Conservation (phyloP, 1,140 invertebrate species). For the Muscidifurax raptorellus region DNA sequence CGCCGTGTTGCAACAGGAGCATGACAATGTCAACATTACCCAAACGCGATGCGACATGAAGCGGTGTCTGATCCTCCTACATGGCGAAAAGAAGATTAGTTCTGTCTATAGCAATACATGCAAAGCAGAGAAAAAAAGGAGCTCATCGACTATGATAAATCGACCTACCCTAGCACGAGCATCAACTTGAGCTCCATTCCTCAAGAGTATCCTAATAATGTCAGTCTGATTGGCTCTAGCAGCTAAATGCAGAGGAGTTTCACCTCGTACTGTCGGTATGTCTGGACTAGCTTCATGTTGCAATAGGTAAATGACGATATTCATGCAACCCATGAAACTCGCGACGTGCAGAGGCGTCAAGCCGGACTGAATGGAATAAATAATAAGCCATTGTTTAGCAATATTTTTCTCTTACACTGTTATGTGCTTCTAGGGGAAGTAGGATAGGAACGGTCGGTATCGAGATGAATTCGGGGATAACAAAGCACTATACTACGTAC, state of each 20-base stretch:
- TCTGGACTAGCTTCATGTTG: slow-evolving; percentile 96
- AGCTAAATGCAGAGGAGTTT: slow-evolving; percentile 97
- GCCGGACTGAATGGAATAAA: slow-evolving; percentile 81
- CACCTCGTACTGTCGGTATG: slow-evolving; percentile 95
- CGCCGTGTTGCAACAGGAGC: slow-evolving; percentile 92
- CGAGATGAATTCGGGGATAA: slow-evolving; percentile 1
- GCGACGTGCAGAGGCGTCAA: slow-evolving; percentile 98
- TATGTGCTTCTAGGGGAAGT: background rate
- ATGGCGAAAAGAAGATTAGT: slow-evolving; percentile 2
- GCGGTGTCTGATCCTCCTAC: slow-evolving; percentile 92
- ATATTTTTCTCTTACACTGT: slow-evolving; percentile 28
- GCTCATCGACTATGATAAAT: slow-evolving; percentile 12
- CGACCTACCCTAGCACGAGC: slow-evolving; percentile 86
- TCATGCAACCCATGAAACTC: slow-evolving; percentile 99
- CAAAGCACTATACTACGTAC: background rate
- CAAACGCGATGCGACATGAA: slow-evolving; percentile 94
- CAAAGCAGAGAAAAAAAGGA: slow-evolving; percentile 44
- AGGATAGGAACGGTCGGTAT: background rate
- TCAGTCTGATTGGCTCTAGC: slow-evolving; percentile 97
- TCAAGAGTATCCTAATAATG: slow-evolving; percentile 94
- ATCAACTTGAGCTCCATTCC: slow-evolving; percentile 97
- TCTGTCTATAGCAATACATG: slow-evolving; percentile 15
- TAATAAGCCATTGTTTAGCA: slow-evolving; percentile 49
- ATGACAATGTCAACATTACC: slow-evolving; percentile 96
- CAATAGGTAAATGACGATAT: slow-evolving; percentile 97